phyloP scores from a whole-genome alignment of 2,888 invertebrate species.

The Cheiracanthium punctorium region DNA sequence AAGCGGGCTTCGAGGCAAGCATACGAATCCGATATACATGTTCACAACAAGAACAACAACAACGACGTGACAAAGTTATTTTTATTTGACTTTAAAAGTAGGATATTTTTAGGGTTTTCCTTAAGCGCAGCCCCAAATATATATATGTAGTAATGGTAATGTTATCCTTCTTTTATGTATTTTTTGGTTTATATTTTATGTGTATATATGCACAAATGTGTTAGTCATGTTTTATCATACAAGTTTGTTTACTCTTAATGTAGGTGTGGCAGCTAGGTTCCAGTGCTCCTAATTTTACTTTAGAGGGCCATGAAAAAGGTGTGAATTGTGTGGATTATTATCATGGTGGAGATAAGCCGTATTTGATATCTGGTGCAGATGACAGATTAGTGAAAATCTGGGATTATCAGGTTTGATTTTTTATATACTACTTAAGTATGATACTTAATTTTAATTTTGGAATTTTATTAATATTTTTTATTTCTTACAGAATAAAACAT shows the following conservation, averaged over 20 bases:
- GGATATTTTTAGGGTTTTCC: too few relatives aligned
- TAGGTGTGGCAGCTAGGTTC: slow-evolving; percentile 98
- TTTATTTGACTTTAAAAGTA: too few relatives aligned
- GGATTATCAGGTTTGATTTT: slow-evolving; percentile 85
- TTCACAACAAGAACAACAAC: too few relatives aligned
- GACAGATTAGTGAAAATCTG: slow-evolving; percentile 98
- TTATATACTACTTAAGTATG: background rate
- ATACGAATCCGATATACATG: too few relatives aligned
- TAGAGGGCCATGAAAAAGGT: slow-evolving; percentile 98
- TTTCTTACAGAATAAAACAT: slow-evolving; percentile 92
- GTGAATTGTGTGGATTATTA: slow-evolving; percentile 99
- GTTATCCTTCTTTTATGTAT: too few relatives aligned
- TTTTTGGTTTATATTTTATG: too few relatives aligned
- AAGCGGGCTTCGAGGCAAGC: too few relatives aligned
- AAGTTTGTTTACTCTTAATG: slow-evolving; percentile 2
- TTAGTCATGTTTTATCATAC: too few relatives aligned
- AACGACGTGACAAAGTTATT: too few relatives aligned
- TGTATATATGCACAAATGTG: too few relatives aligned
- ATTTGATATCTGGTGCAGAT: slow-evolving; percentile 98
- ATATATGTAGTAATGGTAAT: too few relatives aligned
- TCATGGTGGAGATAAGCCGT: slow-evolving; percentile 99
- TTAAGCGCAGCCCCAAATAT: too few relatives aligned
- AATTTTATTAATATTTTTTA: background rate
- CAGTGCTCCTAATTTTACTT: slow-evolving; percentile 96
- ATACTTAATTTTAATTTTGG: background rate